Evolutionary conservation across 2,888 invertebrate species (phyloP).

Genomic region (Rapana venosa): DNA sequence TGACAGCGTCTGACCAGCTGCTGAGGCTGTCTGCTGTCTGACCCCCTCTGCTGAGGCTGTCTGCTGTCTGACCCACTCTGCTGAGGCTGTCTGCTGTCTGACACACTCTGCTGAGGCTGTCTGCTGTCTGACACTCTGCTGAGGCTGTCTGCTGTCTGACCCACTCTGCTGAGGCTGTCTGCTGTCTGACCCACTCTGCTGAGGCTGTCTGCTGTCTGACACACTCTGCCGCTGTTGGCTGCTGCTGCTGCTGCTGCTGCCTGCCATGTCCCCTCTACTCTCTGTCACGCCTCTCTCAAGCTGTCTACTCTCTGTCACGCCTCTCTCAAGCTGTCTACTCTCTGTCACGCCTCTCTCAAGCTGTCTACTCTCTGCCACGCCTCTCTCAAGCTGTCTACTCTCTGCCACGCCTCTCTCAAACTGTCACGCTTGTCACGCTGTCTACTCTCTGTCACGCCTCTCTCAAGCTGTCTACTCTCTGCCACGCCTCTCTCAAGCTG

Average conservation of each 20-base stretch:
- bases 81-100: background rate
- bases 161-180: background rate
- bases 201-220: background rate
- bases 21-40: slow-evolving; percentile 1
- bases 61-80: background rate
- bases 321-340: too few species aligned
- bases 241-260: background rate
- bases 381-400: too few species aligned
- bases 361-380: too few species aligned
- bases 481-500: too few species aligned
- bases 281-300: too few species aligned
- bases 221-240: background rate
- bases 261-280: too few species aligned
- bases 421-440: background rate
- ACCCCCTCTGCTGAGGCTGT: background rate
- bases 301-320: too few species aligned
- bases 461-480: too few species aligned
- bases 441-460: too few species aligned
- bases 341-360: too few species aligned
- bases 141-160: background rate
- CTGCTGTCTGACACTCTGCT: background rate
- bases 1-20: background rate
- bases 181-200: background rate
- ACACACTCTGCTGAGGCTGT: background rate
- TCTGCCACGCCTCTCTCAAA: background rate